Percentiles rank a stretch among this genome's conserved stretches.
Conservation (phyloP, 2,888 invertebrate genomes). For the Galerucella calmariensis region DNA sequence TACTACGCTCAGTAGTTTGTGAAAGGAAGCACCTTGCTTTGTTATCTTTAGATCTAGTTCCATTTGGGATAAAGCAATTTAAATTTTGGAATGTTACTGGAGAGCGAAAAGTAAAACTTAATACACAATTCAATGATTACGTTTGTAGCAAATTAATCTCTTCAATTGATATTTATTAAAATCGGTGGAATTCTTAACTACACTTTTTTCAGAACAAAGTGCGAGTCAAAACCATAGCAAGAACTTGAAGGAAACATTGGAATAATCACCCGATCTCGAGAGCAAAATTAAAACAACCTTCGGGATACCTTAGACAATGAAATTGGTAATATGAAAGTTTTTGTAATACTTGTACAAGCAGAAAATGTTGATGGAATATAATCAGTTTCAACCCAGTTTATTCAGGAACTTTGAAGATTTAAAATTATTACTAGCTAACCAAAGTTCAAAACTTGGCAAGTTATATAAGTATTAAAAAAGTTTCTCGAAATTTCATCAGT, state of each 20-base stretch:
- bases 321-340: not conserved
- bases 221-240: not conserved
- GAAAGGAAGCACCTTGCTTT: not conserved
- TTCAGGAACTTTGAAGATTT: not conserved
- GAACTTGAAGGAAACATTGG: not conserved
- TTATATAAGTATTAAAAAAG: not conserved
- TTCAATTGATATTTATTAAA: too few species aligned
- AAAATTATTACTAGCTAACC: conserved; percentile 4
- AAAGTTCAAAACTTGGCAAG: conserved; percentile 1
- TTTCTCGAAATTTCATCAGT: not conserved
- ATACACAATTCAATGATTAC: too few species aligned
- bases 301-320: not conserved
- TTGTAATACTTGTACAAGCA: conserved; percentile 1
- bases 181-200: too few species aligned
- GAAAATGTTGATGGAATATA: conserved; percentile 8
- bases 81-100: too few species aligned
- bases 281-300: too few species aligned
- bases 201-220: too few species aligned
- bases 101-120: too few species aligned
- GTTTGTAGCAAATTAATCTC: too few species aligned
- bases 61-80: not conserved
- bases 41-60: not conserved
- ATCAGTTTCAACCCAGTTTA: not conserved
- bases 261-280: too few species aligned
- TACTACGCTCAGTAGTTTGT: not conserved